phyloP scores from a whole-genome alignment of 2,888 invertebrate genomes.

The Andrena fulva region DNA sequence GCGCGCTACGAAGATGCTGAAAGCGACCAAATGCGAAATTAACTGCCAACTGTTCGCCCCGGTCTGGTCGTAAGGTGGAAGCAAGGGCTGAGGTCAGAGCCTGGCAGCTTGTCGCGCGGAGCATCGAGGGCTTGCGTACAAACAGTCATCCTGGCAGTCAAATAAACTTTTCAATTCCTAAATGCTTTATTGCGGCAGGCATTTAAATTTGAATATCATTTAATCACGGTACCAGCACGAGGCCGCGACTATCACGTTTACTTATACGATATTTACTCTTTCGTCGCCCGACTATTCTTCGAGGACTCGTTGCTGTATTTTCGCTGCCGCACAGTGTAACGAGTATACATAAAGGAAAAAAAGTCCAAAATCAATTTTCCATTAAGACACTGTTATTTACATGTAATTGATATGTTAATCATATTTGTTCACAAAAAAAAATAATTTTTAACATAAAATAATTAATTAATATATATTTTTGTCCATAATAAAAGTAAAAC shows the following conservation, averaged over 20 bases:
- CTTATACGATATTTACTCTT: conserved; percentile 61
- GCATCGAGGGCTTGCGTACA: background rate
- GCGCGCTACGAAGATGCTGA: conserved; percentile 50
- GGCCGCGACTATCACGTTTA: conserved; percentile 61
- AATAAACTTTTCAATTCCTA: conserved; percentile 82
- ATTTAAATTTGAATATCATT: conserved; percentile 83
- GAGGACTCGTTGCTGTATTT: background rate
- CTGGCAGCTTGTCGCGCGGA: background rate
- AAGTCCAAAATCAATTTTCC: too few species aligned
- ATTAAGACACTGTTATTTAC: too few species aligned
- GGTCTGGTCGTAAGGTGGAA: conserved; percentile 48
- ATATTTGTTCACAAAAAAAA: too few species aligned
- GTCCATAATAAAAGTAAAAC: too few species aligned
- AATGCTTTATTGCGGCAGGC: conserved; percentile 80
- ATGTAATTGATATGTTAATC: too few species aligned
- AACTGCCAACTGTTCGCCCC: conserved; percentile 65
- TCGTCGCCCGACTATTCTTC: conserved; percentile 52
- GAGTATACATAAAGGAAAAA: too few species aligned
- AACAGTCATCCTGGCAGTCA: conserved; percentile 78
- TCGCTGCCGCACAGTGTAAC: too few species aligned
- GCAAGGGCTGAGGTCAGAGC: conserved; percentile 15
- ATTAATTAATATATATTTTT: too few species aligned
- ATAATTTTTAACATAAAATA: too few species aligned
- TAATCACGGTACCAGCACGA: conserved; percentile 75
- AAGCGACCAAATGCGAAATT: conserved; percentile 73